These are phyloP conservation scores for Magallana ariakensis DNA, from an alignment of 1,140 invertebrate species.

Conservation along the genomic window DNA sequence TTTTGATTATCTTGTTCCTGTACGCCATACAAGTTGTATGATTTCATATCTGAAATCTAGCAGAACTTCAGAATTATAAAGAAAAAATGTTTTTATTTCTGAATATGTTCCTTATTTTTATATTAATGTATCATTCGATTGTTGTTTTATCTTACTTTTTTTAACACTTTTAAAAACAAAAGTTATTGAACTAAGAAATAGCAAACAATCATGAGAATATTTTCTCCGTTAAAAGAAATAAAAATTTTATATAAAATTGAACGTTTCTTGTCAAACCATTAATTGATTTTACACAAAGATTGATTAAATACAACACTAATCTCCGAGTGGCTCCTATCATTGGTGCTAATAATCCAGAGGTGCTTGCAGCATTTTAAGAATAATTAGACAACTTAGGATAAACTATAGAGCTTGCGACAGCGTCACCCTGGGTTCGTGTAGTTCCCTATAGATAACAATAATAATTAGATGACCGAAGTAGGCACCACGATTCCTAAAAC, in stretches of 20 bases:
- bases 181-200: no score
- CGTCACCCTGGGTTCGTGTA: background rate
- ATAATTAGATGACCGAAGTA: background rate
- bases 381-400: slow-evolving; percentile 28
- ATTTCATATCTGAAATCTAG: no score
- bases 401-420: background rate
- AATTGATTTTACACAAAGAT: background rate
- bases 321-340: background rate
- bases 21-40: no score
- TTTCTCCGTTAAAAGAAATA: no score
- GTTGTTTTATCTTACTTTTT: no score
- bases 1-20: background rate
- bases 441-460: background rate
- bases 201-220: no score
- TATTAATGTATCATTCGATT: no score
- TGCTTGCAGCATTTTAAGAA: slow-evolving; percentile 10
- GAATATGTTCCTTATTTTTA: no score
- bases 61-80: no score
- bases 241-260: background rate
- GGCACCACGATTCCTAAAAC: background rate
- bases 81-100: no score
- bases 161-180: no score
- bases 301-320: background rate
- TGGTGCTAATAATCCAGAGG: slow-evolving; percentile 4
- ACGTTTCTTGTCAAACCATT: background rate